Evolutionary conservation across 2,888 invertebrate genomes (phyloP).

Genomic region (Leucophenga maculata): DNA sequence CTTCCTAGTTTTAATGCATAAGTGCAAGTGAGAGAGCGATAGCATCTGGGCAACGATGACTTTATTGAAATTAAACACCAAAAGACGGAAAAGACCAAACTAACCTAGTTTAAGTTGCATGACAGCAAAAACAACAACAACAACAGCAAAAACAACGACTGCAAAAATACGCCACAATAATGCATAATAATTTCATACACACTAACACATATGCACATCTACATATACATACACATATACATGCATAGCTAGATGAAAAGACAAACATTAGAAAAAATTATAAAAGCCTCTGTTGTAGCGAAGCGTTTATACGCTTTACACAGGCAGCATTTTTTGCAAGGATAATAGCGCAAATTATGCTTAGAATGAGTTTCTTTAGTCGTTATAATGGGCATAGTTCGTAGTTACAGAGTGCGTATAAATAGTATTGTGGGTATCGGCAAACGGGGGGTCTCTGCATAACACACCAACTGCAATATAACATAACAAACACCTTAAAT

Average conservation of each 20-base stretch:
- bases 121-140: constrained; percentile 21
- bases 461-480: too few species aligned
- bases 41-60: neutral
- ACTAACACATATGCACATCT: constrained; percentile 18
- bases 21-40: neutral
- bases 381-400: too few species aligned
- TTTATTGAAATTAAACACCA: too few species aligned
- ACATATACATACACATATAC: constrained; percentile 1
- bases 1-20: neutral
- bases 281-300: too few species aligned
- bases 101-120: constrained; percentile 51
- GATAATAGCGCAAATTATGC: too few species aligned
- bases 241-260: neutral
- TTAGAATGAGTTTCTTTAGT: too few species aligned
- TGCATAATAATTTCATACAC: neutral
- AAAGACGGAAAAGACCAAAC: constrained; percentile 51
- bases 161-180: neutral
- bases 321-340: too few species aligned
- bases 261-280: constrained; percentile 17
- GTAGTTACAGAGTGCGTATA: too few species aligned
- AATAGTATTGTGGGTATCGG: too few species aligned
- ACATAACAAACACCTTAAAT: too few species aligned
- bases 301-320: too few species aligned
- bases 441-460: too few species aligned
- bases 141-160: constrained; percentile 13